Evolutionary conservation across 2,888 invertebrate genomes (phyloP), one percentile per base, ranked within the genome.

Genomic region (Athalia circularis): DNA sequence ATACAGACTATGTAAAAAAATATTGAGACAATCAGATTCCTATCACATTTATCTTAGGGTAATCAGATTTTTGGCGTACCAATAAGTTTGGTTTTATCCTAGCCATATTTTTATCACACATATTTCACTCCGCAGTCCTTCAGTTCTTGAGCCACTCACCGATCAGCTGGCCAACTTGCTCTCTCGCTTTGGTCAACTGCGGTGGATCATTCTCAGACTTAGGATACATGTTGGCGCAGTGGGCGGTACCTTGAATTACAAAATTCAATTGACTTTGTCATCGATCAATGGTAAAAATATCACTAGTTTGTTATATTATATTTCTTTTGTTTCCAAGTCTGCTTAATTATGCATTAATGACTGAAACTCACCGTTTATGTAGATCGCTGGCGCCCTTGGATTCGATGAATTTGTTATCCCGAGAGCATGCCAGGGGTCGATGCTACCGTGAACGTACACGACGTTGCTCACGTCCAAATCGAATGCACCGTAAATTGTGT

Each of bases 211-310:
- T 88, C 0, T 92, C 91, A 6, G 93, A 91, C 5, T 94, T 91
- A 48, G 97, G 97, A 88, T 98, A 98, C 96, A 98, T 96, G 88
- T 97, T 95, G 0, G 98, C 97, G 90, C 98, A 98, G 89, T 98
- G 98, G 5, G 98, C 97, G n/a, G 97, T 97, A 61, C 97, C 97
- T 96, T 86, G 3, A 91, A 88, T 75, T 13, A 72, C 1, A 59
- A 72, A 13, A 72, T 59, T 5, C 1, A 57, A 68, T 52, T 68
- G 47, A 8, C 0, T 59, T 47, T 43, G 45, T 72, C 3, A 48
- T 6, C 43, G 47, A 13, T n/a, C 43, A 3, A 43, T 29, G 11
- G 54, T 43, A 59, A 7, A 15, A 9, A 11, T 8, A 64, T 9
- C 43, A 65, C 43, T 65, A 9, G 13, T 8, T 13, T 15, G 4